Evolutionary conservation across 1,140 invertebrate species (phyloP).

Genomic region (Papilio glaucus): DNA sequence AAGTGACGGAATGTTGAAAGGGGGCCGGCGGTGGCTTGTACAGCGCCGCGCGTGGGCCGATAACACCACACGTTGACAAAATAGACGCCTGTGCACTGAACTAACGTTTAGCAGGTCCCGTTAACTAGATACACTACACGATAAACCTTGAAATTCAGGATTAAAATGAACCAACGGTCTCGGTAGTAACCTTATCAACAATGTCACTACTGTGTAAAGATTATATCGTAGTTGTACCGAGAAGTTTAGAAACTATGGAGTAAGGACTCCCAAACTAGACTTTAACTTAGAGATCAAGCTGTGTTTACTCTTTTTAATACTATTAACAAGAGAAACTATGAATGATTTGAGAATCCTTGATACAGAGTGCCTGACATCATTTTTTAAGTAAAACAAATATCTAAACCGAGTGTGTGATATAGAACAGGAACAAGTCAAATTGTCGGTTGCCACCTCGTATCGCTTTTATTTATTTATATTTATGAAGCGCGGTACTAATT

Average conservation of each 20-base stretch:
- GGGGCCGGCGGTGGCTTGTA: slow-evolving; percentile 6
- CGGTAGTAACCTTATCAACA: neutral
- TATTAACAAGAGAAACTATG: too few species aligned
- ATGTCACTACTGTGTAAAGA: slow-evolving; percentile 27
- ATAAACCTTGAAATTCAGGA: slow-evolving; percentile 23
- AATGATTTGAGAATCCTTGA: too few species aligned
- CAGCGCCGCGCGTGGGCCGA: slow-evolving; percentile 27
- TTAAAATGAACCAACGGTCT: slow-evolving; percentile 12
- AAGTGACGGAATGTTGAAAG: slow-evolving; percentile 15
- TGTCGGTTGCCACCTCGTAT: slow-evolving; percentile 74
- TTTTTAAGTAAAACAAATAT: neutral
- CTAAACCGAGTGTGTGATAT: neutral
- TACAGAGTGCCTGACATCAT: too few species aligned
- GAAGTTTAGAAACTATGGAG: neutral
- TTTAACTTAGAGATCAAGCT: neutral
- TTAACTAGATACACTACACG: slow-evolving; percentile 30
- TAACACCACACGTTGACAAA: slow-evolving; percentile 34
- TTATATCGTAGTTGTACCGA: slow-evolving; percentile 3
- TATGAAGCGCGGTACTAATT: slow-evolving; percentile 78
- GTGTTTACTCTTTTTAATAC: neutral
- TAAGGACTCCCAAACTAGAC: neutral
- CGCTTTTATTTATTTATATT: slow-evolving; percentile 81
- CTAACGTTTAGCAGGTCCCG: slow-evolving; percentile 21
- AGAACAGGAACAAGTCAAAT: slow-evolving; percentile 67
- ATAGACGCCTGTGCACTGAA: slow-evolving; percentile 18